A percentile compares a stretch with the other conserved stretches of the same genome.
phyloP scores from a whole-genome alignment of 2,888 invertebrate species.

The Archips crataeganus region DNA sequence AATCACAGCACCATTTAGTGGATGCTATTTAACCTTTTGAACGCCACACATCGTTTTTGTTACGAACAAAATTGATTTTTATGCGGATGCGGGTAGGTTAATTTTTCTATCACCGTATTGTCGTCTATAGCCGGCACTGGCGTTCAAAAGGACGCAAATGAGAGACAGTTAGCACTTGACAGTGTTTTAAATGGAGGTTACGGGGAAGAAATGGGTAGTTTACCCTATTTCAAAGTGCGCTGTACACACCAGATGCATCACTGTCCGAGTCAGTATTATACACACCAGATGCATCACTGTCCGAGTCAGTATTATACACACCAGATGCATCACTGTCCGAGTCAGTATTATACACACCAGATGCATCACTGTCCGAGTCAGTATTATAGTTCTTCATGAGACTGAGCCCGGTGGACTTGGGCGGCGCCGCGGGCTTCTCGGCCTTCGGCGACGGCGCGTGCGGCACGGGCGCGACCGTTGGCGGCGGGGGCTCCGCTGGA shows the following conservation, averaged over 20 bases:
- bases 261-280: conserved; percentile 85
- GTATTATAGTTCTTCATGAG: conserved; percentile 87
- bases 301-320: conserved; percentile 86
- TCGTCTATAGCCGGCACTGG: no score
- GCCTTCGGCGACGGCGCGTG: conserved; percentile 45
- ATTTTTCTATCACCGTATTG: no score
- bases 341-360: conserved; percentile 79
- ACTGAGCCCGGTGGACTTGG: conserved; percentile 75
- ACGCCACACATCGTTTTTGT: no score
- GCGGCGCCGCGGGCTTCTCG: conserved; percentile 13
- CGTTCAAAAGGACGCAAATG: no score
- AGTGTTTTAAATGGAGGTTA: no score
- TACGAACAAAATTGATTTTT: no score
- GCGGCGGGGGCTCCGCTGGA: neutral
- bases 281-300: conserved; percentile 71
- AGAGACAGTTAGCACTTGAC: no score
- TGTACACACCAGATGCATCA: conserved; percentile 66
- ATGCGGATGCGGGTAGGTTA: no score
- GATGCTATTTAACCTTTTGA: no score
- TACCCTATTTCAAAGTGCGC: neutral
- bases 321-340: conserved; percentile 75
- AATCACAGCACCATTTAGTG: no score
- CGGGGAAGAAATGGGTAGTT: no score
- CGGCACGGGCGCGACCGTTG: conserved; percentile 47
- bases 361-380: conserved; percentile 77